Evolutionary conservation across 2,888 invertebrate species (phyloP), one percentile per base, ranked within the genome.

Genomic region (Biston stratarius): DNA sequence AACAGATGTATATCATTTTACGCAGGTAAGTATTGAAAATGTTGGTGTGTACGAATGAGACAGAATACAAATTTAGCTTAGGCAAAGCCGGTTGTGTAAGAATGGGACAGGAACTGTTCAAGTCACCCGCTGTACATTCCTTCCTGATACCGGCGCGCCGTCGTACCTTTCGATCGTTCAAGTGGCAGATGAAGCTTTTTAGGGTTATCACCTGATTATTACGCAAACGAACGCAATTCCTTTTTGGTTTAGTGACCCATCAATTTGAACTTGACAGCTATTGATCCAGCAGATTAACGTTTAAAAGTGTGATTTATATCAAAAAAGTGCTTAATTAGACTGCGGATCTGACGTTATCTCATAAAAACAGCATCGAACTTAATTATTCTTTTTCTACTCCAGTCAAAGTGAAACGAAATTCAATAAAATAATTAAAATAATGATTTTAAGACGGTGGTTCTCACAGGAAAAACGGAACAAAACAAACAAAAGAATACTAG

Each of bases 101-200:
- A 94, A 80, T 81, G 87, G 87, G 93, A 93, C 87, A 84, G 92
- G 85, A 87, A 90, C 83, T 90, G 87, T 91, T 91, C 91, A 91
- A 93, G 93, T 93, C 90, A 92, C 93, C 92, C 92, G 90, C 90
- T 91, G 91, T 93, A 91, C 93, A 94, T 94, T 94, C 94, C 94
- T 93, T 92, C 91, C 92, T 92, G 92, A 93, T 94, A 93, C 92
- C 90, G 90, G 89, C 89, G 86, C 85, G 85, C 84, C 86, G 91
- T 89, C 90, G 92, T 94, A 93, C 94, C 94, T 93, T 94, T 94
- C 94, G 93, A 94, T 93, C 94, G 93, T 90, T 94, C 93, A 92
- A 94, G 93, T 94, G 93, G 93, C 93, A 92, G 94, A 93, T 94
- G 93, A 93, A 92, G 91, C 91, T 89, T 90, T 73, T 91, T 87